Base-by-base conservation (phyloP, 2,888 invertebrate species). In the Charanyca ferruginea region DNA sequence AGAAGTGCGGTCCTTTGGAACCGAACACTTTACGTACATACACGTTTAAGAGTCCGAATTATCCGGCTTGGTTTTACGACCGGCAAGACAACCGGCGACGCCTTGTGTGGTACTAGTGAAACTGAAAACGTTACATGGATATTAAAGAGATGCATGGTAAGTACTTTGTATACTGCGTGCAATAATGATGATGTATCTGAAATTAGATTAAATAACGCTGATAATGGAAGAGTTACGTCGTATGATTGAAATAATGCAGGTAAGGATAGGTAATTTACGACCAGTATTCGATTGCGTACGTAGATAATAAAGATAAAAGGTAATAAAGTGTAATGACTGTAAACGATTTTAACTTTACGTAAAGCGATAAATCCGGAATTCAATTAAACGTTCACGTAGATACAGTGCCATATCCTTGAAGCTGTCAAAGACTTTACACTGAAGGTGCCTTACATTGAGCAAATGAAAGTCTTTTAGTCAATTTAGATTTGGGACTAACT, bases 1-100 rank as follows among this genome's bases (percentile, higher is more conserved):
- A 68, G 42, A 38, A 35, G 71, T 83, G 73, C 16, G 66, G 44
- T 60, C 57, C 51, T 49, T 63, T 74, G 64, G 65, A 63, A 75
- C 62, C 82, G 73, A 79, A 79, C 82, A 87, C 83, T 84, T 86
- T 93, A 95, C 95, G 94, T 95, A 95, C 95, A 95, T 94, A 94
- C 94, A 92, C 93, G 90, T 89, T 90, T 91, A 66, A 94, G 90
- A 84, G 90, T 93, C 85, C 94, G 86, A 80, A 94, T 86, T 53
- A 94, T 90, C 64, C 93, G 91, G 83, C 88, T 92, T 77, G 91
- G 86, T 83, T 92, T 93, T 85, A 93, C 80, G 55, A 87, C 78
- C 8, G 90, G 83, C 55, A 92, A 90, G 77, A 87, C 80, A 52
- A 74, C 70, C 6, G 91, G 84, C 13, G 91, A 89, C 42, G 84